Evolutionary conservation across 2,888 invertebrate genomes (phyloP).

Genomic region (Bibio marci): DNA sequence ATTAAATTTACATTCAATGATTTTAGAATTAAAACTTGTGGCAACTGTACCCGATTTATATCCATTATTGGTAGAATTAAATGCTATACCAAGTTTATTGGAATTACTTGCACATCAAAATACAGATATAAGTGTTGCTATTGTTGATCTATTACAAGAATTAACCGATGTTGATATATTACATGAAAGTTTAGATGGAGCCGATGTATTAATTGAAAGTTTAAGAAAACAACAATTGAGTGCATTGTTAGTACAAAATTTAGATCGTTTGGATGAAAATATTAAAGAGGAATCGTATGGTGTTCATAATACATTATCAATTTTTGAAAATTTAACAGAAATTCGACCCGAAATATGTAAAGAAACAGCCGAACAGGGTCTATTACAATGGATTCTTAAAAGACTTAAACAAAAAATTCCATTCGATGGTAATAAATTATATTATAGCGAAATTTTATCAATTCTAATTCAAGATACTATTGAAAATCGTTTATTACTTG

Average conservation of each 20-base stretch:
- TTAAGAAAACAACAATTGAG: slow-evolving; percentile 80
- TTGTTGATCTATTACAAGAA: slow-evolving; percentile 52
- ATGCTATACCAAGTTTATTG: slow-evolving; percentile 76
- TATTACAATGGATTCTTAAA: slow-evolving; percentile 82
- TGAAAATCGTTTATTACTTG: slow-evolving; percentile 61
- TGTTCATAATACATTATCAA: slow-evolving; percentile 78
- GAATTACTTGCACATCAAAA: slow-evolving; percentile 92
- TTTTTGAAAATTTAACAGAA: slow-evolving; percentile 91
- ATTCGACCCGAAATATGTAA: slow-evolving; percentile 66
- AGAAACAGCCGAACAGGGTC: slow-evolving; percentile 79
- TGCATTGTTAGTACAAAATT: slow-evolving; percentile 78
- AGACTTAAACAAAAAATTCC: slow-evolving; percentile 74
- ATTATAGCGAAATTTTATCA: slow-evolving; percentile 89
- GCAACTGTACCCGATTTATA: slow-evolving; percentile 94
- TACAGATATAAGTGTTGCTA: slow-evolving; percentile 41
- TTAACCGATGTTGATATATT: slow-evolving; percentile 91
- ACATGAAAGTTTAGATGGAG: slow-evolving; percentile 85
- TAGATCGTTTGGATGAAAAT: slow-evolving; percentile 82
- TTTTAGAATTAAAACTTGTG: slow-evolving; percentile 79
- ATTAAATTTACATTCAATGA: slow-evolving; percentile 73
- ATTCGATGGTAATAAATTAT: slow-evolving; percentile 89
- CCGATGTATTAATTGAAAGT: slow-evolving; percentile 71
- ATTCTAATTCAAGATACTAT: slow-evolving; percentile 84
- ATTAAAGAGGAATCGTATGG: slow-evolving; percentile 92
- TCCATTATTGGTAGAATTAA: slow-evolving; percentile 73